Evolutionary conservation across 1,140 invertebrate genomes (phyloP), one percentile per base, ranked within the genome.

Genomic region (Orchesella cincta): DNA sequence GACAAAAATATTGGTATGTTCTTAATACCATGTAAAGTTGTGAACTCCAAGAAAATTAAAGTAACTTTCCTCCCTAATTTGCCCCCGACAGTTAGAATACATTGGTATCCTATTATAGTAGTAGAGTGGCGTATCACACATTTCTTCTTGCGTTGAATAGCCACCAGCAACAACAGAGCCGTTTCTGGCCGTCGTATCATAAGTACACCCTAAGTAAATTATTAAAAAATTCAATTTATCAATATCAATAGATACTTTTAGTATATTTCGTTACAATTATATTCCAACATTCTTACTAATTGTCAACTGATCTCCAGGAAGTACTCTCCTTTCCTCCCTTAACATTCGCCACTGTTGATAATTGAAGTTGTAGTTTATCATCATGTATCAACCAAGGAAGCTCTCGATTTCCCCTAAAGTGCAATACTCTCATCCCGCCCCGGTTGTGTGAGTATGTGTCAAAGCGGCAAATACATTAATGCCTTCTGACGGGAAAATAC

Each of bases 321-420:
- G 83, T 8, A 95, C 89, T 16, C 89, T 89, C 1, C 91, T 89
- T 81, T 93, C 92, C 29, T 91, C 89, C 0, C 88, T 88, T 14
- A 95, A 86, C 0, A 90, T 89, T 51, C 93, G 87, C 1, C 91
- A 90, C 84, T 94, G 92, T 81, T 95, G 93, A 81, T 93, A 94
- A 78, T 91, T 91, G 36, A 92, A 93, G 83, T 95, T 92, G 83
- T 93, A 95, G 73, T 91, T 89, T 89, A 76, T 92, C 90, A 83
- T 94, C 93, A 85, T 93, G n/a, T 26, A n/a, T n/a, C 2, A 73
- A n/a, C 34, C 34, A 73, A n/a, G 71, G 71, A 34, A 73, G 39
- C 46, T 73, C 71, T 23, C 5, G 3, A 51, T 46, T 28, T 1
- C 26, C 71, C 20, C 71, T 36, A 28, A 73, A 73, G 29, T 73